A percentile compares a stretch with the other conserved stretches of the same genome.
phyloP scores from a whole-genome alignment of 2,888 invertebrate genomes.

The Oscheius sp. region DNA sequence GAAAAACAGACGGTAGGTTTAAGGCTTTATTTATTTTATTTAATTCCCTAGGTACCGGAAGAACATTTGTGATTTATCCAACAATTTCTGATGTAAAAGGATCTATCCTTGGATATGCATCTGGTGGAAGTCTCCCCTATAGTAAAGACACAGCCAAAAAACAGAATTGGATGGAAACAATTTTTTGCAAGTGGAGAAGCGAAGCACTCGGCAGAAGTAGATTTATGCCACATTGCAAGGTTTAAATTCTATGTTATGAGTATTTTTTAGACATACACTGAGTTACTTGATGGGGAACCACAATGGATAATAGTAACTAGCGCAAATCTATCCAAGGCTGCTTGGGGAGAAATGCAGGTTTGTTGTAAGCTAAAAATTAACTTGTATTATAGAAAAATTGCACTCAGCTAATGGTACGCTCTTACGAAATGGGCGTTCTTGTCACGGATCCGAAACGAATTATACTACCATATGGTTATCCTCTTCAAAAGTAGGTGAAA shows the following conservation, averaged over 20 bases:
- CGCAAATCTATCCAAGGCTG: slow-evolving; percentile 94
- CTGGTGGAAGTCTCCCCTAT: slow-evolving; percentile 90
- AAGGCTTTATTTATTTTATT: background rate
- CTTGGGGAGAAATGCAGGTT: slow-evolving; percentile 84
- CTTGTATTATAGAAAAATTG: slow-evolving; percentile 35
- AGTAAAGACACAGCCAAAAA: slow-evolving; percentile 80
- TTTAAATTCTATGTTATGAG: slow-evolving; percentile 61
- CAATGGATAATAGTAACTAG: slow-evolving; percentile 75
- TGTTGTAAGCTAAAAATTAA: slow-evolving; percentile 56
- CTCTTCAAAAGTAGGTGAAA: slow-evolving; percentile 49
- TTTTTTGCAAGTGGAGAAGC: slow-evolving; percentile 79
- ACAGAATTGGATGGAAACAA: slow-evolving; percentile 74
- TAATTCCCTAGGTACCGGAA: slow-evolving; percentile 10
- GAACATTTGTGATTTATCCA: slow-evolving; percentile 77
- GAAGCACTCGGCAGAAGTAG: slow-evolving; percentile 78
- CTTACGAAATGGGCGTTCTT: slow-evolving; percentile 64
- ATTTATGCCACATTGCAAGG: slow-evolving; percentile 95
- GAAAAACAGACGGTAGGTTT: background rate
- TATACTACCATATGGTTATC: slow-evolving; percentile 61
- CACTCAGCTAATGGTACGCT: slow-evolving; percentile 45
- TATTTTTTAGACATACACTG: slow-evolving; percentile 36
- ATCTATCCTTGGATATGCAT: slow-evolving; percentile 85
- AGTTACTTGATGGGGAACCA: slow-evolving; percentile 38
- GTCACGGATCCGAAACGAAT: slow-evolving; percentile 44
- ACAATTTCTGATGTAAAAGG: slow-evolving; percentile 83